phyloP scores from a whole-genome alignment of 2,888 invertebrate genomes.

The Pecten maximus region DNA sequence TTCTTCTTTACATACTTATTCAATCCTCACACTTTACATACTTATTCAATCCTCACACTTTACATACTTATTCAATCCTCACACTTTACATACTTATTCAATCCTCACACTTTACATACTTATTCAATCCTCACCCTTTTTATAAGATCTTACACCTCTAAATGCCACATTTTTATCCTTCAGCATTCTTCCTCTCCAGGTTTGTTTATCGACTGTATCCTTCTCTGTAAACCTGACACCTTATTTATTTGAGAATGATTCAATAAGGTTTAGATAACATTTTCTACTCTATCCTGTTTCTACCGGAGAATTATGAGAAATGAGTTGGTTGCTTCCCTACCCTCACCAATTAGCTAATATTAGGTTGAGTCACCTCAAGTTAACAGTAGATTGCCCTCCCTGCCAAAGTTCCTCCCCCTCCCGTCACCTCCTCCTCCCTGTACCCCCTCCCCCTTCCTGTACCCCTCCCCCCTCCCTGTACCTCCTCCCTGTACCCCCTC shows the following conservation, averaged over 20 bases:
- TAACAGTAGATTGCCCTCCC: background rate
- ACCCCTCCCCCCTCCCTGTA: background rate
- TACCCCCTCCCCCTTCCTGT: too few species aligned
- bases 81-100: too few species aligned
- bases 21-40: too few species aligned
- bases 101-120: too few species aligned
- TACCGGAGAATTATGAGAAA: background rate
- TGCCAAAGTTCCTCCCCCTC: background rate
- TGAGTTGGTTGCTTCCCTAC: background rate
- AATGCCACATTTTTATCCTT: too few species aligned
- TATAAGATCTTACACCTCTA: too few species aligned
- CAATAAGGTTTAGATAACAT: background rate
- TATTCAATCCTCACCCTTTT: too few species aligned
- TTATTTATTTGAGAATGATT: background rate
- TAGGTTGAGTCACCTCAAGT: conserved; percentile 20
- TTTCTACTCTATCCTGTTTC: background rate
- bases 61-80: too few species aligned
- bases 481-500: background rate
- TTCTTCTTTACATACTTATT: too few species aligned
- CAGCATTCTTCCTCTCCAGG: background rate
- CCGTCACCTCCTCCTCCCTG: background rate
- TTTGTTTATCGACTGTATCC: background rate
- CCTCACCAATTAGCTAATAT: background rate
- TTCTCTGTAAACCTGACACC: background rate
- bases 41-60: too few species aligned